Evolutionary conservation across 2,113 vertebrate species (phyloP).

Genomic region (Thryonomys swinderianus): DNA sequence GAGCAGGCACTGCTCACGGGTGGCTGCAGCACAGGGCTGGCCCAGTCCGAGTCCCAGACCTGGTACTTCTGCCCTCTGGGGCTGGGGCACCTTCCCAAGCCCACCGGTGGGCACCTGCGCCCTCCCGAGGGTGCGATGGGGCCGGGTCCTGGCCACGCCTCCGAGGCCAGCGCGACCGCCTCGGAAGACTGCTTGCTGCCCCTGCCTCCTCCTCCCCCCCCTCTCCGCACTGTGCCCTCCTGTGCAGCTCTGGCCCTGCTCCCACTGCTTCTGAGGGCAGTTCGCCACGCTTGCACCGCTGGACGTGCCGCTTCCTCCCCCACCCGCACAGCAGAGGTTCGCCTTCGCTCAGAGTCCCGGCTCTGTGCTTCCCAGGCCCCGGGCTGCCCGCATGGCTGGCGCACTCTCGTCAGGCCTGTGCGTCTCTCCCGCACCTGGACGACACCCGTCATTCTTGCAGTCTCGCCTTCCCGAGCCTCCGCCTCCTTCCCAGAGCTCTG

Average conservation of each 20-base stretch:
- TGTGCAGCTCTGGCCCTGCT: not conserved
- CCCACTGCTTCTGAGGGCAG: not conserved
- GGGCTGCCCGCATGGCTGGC: not conserved
- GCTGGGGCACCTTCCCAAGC: not conserved
- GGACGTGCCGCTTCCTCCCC: not conserved
- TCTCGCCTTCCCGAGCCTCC: not conserved
- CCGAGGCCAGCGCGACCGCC: too few relatives aligned
- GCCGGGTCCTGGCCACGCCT: not conserved
- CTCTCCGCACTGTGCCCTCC: not conserved
- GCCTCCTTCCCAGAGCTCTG: not conserved
- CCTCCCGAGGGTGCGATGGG: not conserved
- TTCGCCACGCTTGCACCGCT: not conserved
- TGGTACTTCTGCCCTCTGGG: not conserved
- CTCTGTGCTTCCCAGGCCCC: not conserved
- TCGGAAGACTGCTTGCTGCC: fast-evolving
- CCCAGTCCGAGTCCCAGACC: not conserved
- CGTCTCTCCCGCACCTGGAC: too few relatives aligned
- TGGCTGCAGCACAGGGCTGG: not conserved
- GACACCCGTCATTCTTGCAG: not conserved
- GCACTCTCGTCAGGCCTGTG: not conserved
- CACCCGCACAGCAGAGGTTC: not conserved
- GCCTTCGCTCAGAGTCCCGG: not conserved
- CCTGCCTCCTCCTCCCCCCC: not conserved
- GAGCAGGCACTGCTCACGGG: not conserved
- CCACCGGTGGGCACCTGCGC: not conserved